Percentiles rank a stretch among this genome's conserved stretches.
Conservation (phyloP, 2,113 vertebrate genomes). For the Mellivora capensis region DNA sequence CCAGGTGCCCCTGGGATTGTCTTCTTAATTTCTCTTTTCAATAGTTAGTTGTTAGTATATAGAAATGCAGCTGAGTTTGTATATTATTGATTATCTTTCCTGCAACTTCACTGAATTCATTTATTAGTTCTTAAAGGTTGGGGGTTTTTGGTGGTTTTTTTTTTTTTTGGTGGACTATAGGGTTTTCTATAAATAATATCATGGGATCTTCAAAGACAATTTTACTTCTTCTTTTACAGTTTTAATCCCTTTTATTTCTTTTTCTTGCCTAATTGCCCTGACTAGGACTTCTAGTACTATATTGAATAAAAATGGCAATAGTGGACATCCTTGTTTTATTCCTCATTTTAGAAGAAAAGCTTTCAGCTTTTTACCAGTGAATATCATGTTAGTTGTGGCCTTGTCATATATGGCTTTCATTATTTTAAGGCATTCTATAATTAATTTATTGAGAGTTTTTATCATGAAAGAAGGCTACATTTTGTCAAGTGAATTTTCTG, state of each 20-base stretch:
- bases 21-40: neutral
- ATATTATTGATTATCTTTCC: neutral
- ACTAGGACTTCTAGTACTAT: neutral
- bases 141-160: too few relatives aligned
- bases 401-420: neutral
- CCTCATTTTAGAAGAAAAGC: neutral
- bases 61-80: neutral
- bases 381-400: neutral
- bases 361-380: neutral
- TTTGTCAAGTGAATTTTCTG: neutral
- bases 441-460: neutral
- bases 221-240: neutral
- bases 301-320: neutral
- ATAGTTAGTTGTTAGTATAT: neutral
- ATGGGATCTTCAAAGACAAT: neutral
- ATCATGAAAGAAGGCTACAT: neutral
- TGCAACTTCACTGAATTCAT: neutral
- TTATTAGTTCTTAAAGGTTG: neutral
- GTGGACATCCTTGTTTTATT: neutral
- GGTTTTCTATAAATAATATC: neutral
- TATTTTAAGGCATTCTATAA: neutral
- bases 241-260: neutral
- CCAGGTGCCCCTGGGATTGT: too few relatives aligned
- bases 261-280: neutral
- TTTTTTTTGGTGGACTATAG: neutral